Conservation (phyloP, 1,140 invertebrate genomes). For the Globodera rostochiensis region DNA sequence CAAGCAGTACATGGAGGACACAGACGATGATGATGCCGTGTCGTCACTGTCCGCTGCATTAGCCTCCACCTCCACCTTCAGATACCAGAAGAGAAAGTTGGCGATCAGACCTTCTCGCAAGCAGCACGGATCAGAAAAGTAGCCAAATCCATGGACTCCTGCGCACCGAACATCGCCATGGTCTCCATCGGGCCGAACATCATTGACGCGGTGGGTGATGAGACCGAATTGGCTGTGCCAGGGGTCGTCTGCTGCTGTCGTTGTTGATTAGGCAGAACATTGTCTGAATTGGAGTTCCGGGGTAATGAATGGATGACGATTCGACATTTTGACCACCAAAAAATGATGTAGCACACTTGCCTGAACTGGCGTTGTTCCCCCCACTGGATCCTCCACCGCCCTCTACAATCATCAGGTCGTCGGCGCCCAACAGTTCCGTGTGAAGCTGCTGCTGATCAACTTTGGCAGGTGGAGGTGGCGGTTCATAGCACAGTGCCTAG, state of each 20-base stretch:
- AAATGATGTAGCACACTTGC: too few species aligned
- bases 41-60: constrained; percentile 44
- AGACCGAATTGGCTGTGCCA: not conserved
- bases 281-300: constrained; percentile 1
- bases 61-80: constrained; percentile 54
- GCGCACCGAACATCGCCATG: constrained; percentile 15
- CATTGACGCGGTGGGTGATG: constrained; percentile 27
- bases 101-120: constrained; percentile 84
- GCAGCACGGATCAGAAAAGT: constrained; percentile 87
- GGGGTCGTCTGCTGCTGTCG: constrained; percentile 9
- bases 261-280: not conserved
- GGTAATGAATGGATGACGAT: not conserved
- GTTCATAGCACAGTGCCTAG: constrained; percentile 69
- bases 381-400: not conserved
- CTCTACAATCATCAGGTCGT: constrained; percentile 24
- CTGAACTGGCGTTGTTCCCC: not conserved
- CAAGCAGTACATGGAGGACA: constrained; percentile 46
- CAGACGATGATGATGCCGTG: not conserved
- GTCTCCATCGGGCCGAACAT: constrained; percentile 21
- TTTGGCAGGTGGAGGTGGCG: not conserved
- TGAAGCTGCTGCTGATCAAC: not conserved
- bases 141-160: constrained; percentile 75
- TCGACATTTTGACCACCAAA: too few species aligned
- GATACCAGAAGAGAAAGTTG: constrained; percentile 92
- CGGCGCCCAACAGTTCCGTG: too few species aligned